Evolutionary conservation across 1,140 invertebrate species (phyloP), one percentile per base, ranked within the genome.

Genomic region (Trichonephila clavipes): DNA sequence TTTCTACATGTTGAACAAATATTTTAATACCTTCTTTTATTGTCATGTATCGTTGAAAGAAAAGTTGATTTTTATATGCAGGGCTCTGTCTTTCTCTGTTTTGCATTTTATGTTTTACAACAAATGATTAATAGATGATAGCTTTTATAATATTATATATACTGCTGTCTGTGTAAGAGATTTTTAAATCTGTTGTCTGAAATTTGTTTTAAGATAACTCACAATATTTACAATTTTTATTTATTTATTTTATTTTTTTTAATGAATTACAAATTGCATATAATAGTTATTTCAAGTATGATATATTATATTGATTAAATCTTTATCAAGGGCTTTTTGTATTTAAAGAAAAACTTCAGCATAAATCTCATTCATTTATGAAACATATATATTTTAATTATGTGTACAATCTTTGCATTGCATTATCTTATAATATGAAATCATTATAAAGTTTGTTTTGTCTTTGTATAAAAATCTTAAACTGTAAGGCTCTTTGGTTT

Each of bases 11-110:
- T 44, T 81, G 91, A 87, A 87, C 91, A 87, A 87, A 92, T 92
- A 87, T 92, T 92, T 87, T 87, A 87, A 87, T 92, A 19, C 21
- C 1, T 64, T 85, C 51, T 92, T 92, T 85, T 89, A 77, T 77
- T 77, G 16, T 77, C 3, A n/a, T 59, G 44, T 58, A 21, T 83
- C 58, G 44, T 83, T 51, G 82, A 58, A 83, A 83, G 19, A 24
- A 59, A 51, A 58, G 10, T 21, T 58, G 51, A 83, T 58, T 59
- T 83, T 83, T 51, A 58, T 83, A 83, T 51, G 21, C 82, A 59
- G 21, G 28, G 21, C 44, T 87, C 61, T 87, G 64, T 66, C 51
- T 59, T 89, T 21, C 24, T 34, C 44, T n/a, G 18, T 51, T 58
- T 28, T 51, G n/a, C n/a, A 87, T 72, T 44, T 85, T 51, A 59